Evolutionary conservation across 2,113 vertebrate genomes (phyloP), one percentile per base, ranked within the genome.

Genomic region (Barbus barbus): DNA sequence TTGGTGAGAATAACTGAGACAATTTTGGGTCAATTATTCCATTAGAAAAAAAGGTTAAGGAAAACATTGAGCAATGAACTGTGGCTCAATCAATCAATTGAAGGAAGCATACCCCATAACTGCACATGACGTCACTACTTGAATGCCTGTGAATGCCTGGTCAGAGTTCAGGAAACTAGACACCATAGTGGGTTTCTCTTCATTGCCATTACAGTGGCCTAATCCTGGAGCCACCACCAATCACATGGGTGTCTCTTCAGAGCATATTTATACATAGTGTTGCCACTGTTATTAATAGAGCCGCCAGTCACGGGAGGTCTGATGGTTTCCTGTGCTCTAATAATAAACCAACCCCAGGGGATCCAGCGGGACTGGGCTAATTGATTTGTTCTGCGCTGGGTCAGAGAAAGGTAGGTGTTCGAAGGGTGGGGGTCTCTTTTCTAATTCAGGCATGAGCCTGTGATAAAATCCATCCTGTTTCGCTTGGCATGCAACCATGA

Each of bases 231-330:
- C 65, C 80, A 78, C 65, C 16, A 41, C 58, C 33, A 67, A 69
- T 73, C 67, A 48, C 44, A 36, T 41, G 51, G 18, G 44, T 36
- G 26, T 12, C 71, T 88, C 71, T 73, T 71, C 26, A 24, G 41
- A 60, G 31, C 51, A 31, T 22, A 31, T 74, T 38, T 72, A 79
- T 74, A 33, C 31, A 72, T 63, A 77, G 69, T 28, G 31, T 77
- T 41, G 78, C 46, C 63, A 84, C 82, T 82, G 84, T 83, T 86
- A 89, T 86, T 86, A 86, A 89, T 89, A 86, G 88, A 86, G 78
- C 74, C 72, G 73, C 67, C 84, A 56, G 60, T 41, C 78, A 76
- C 53, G 41, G 6, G 56, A 74, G 56, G 63, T 67, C 84, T 63
- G 79, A 65, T 82, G 36, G 65, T 36, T 87, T 87, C 71, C 83